These are phyloP conservation scores for Limonius californicus DNA, from an alignment of 1,140 invertebrate genomes.

Conservation along the genomic window DNA sequence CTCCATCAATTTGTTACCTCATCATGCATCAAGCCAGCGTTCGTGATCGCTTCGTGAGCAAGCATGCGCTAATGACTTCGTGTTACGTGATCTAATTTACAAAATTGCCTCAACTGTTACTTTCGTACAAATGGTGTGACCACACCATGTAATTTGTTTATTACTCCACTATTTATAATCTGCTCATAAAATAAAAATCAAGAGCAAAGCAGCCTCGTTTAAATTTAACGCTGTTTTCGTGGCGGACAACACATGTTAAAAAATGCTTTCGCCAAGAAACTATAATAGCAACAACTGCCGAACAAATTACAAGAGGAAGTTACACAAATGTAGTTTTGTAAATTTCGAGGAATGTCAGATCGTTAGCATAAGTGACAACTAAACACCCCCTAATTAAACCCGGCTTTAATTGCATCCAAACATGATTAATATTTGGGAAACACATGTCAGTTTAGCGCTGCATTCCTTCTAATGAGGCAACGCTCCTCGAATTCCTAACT, in stretches of 20 bases:
- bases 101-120: conserved; percentile 2
- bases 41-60: conserved; percentile 11
- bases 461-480: conserved; percentile 47
- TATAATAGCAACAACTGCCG: neutral
- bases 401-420: conserved; percentile 41
- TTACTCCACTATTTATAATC: conserved; percentile 3
- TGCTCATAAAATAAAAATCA: neutral
- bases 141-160: conserved; percentile 7
- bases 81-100: conserved; percentile 13
- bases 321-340: neutral
- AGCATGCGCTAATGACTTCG: conserved; percentile 6
- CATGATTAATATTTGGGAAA: conserved; percentile 46
- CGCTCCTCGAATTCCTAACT: conserved; percentile 33
- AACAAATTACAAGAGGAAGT: neutral
- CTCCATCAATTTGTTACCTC: conserved; percentile 12
- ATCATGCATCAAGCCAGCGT: conserved; percentile 1
- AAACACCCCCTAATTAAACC: conserved; percentile 42
- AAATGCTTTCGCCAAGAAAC: neutral
- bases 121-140: conserved; percentile 1
- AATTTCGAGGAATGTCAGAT: conserved; percentile 30
- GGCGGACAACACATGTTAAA: no score
- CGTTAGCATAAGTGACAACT: conserved; percentile 34
- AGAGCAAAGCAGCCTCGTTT: neutral
- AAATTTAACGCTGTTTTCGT: no score
- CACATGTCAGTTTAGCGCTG: conserved; percentile 47